Base-by-base conservation (phyloP, 2,888 invertebrate genomes). In the Herminia tarsipennalis region DNA sequence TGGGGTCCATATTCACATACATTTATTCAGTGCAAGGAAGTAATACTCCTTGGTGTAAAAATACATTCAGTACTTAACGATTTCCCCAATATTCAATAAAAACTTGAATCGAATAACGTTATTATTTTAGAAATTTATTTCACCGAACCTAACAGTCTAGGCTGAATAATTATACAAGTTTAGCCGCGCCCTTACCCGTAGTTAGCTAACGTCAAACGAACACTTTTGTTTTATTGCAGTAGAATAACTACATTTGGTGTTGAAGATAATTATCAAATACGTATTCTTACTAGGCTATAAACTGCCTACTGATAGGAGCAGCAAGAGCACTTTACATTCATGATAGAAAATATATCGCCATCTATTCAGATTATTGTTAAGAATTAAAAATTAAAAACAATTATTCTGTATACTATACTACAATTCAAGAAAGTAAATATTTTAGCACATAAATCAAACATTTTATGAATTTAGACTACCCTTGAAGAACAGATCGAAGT, bases 1-100 rank as follows among this genome's bases (percentile, higher is more conserved):
- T 54, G 45, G 78, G 70, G 54, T 87, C 87, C 86, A 87, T 86
- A 50, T 72, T 78, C 62, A 72, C 69, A 70, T 70, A 61, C 53
- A 61, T 57, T 35, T 51, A 46, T 33, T 47, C 39, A 44, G 45
- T 53, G 27, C 22, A 41, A 40, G 39, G 21, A 53, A 29, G 27
- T 32, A 27, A 9, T 48, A 40, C 34, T 42, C 35, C 50, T 62
- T 64, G 14, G 30, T 41, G 38, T 18, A 18, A 18, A 30, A 34
- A 42, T 18, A 46, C 45, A 51, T 64, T 50, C 45, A 59, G 35
- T 27, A 45, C n/a, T n/a, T n/a, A 47, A 29, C 24, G 39, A 39
- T 47, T 47, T 41, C 29, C 24, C 39, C 25, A 20, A 14, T 14
- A 18, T 1, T 25, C 8, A 25, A 30, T 39, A 24, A 5, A 22